Conservation (phyloP, 1,140 invertebrate genomes). For the Sarcophaga peregrina region DNA sequence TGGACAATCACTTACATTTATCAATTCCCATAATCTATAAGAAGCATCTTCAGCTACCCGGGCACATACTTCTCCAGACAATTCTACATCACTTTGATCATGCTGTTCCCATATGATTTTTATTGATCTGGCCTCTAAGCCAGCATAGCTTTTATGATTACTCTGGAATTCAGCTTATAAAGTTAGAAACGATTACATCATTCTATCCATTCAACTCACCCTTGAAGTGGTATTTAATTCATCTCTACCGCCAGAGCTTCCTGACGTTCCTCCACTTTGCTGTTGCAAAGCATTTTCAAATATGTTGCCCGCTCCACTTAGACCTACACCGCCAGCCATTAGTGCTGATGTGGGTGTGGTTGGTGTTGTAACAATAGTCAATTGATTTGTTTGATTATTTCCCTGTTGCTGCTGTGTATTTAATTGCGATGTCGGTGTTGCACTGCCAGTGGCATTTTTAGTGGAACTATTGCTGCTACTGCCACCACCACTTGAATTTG, state of each 20-base stretch:
- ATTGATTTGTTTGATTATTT: slow-evolving; percentile 28
- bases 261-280: not conserved
- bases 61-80: slow-evolving; percentile 60
- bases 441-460: slow-evolving; percentile 43
- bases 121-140: slow-evolving; percentile 58
- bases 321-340: not conserved
- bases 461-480: slow-evolving; percentile 39
- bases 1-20: slow-evolving; percentile 53
- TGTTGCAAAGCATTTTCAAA: not conserved
- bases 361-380: slow-evolving; percentile 56
- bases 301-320: not conserved
- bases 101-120: slow-evolving; percentile 66
- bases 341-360: slow-evolving; percentile 52
- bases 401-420: slow-evolving; percentile 29
- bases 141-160: slow-evolving; percentile 61
- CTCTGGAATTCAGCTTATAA: slow-evolving; percentile 43
- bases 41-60: slow-evolving; percentile 63
- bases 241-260: slow-evolving; percentile 1
- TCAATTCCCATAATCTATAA: slow-evolving; percentile 64
- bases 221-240: slow-evolving; percentile 16
- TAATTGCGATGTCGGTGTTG: not conserved
- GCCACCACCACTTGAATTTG: not conserved
- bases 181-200: not conserved
- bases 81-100: slow-evolving; percentile 62
- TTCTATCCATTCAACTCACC: slow-evolving; percentile 1